Evolutionary conservation across 1,140 invertebrate genomes (phyloP), one percentile per base, ranked within the genome.

Genomic region (Papilio dardanus): DNA sequence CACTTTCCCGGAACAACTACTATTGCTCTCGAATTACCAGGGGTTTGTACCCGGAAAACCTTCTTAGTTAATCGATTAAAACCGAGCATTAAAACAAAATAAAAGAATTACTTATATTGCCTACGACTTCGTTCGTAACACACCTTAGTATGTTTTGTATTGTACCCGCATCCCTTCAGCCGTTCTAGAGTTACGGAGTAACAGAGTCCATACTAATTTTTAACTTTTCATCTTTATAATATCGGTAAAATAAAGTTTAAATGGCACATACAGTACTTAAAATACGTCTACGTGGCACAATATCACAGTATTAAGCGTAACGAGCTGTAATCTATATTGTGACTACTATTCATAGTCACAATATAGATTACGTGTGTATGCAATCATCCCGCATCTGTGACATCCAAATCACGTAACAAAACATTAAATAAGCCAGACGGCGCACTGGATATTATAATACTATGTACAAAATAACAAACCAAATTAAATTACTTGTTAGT

Each of bases 1-100:
- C 89, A 86, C 85, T 89, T 89, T 88, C 86, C 85, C 86, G 84
- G 84, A 87, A 87, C 79, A 84, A 83, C 87, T 85, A 86, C 86
- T 86, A 86, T 37, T 83, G 85, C 76, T 77, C 82, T 88, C 80
- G 74, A 77, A 81, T 91, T 89, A 86, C 87, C 19, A 80, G 83
- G 85, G 88, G 86, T 85, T 62, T 54, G 7, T 6, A 54, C 21
- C 19, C 19, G 21, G 42, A 24, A 54, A 54, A 62, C 14, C 12
- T 21, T 14, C 10, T 28, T 12, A 62, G 10, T 2, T 28, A 54
- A 54, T 10, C 8, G 24, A 24, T 50, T 21, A 21, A 28, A 21
- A 62, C 24, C 24, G 12, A 4, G 21, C 14, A 30, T 14, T 2
- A 62, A 58, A 62, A 62, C 28, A 62, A 12, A 1, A 28, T 12